These are phyloP conservation scores for Xestoiulus laeticollis DNA, from an alignment of 2,888 invertebrate species.

Conservation along the genomic window DNA sequence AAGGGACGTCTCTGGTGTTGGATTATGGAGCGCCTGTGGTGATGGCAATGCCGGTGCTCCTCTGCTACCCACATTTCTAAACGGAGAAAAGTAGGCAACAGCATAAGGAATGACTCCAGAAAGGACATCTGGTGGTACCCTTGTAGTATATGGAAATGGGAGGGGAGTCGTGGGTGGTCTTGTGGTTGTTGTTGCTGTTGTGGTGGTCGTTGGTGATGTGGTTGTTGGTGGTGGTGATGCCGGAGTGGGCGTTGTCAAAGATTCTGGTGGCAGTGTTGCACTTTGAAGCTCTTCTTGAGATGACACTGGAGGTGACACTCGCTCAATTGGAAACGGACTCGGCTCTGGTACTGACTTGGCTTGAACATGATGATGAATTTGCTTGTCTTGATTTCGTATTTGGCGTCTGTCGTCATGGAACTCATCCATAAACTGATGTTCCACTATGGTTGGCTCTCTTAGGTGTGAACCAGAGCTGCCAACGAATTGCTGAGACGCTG, in stretches of 20 bases:
- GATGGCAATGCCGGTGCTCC: background rate
- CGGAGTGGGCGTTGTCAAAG: background rate
- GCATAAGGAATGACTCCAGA: constrained; percentile 38
- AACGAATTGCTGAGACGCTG: background rate
- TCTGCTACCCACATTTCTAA: background rate
- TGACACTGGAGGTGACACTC: background rate
- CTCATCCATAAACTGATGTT: background rate
- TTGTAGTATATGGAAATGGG: constrained; percentile 31
- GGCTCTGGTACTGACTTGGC: constrained; percentile 42
- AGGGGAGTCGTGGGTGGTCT: background rate
- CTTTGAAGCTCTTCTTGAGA: background rate
- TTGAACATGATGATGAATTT: background rate
- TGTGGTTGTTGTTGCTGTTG: background rate
- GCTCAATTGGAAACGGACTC: background rate
- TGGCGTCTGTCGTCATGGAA: background rate
- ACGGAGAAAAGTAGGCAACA: constrained; percentile 40
- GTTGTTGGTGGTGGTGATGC: background rate
- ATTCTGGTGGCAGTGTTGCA: background rate
- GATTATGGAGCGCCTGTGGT: background rate
- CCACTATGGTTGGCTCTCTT: background rate
- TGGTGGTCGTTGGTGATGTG: background rate
- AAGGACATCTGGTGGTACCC: constrained; percentile 32
- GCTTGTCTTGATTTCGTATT: constrained; percentile 31
- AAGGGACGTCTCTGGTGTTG: background rate
- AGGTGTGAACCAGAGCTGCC: background rate